Base-by-base conservation (phyloP, 1,140 invertebrate genomes). In the Latrodectus geometricus region DNA sequence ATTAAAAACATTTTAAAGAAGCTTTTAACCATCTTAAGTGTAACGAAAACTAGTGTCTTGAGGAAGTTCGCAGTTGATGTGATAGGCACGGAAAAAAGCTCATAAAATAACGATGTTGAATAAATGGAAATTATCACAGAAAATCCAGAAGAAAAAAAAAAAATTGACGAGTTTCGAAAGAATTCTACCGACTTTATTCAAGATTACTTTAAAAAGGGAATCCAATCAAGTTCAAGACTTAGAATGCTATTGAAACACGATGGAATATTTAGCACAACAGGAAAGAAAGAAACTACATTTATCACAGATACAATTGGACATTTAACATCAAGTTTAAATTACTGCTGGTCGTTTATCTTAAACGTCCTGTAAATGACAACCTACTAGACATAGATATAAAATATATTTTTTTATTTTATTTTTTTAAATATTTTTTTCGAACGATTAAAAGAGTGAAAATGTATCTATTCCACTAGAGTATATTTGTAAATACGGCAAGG, bases 271-370 rank as follows among this genome's bases (percentile, higher is more conserved):
- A 14, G 54, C 11, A n/a, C n/a, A 61, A 61, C 17, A 61, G 17
- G 11, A 73, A 82, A 12, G 11, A 73, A 82, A 12, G 17, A 79
- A 17, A 66, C 56, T 35, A 76, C 82, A 66, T 20, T 65, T 84
- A 84, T 84, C 82, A 84, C 82, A 84, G 82, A 84, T 84, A 84
- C 23, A 17, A 48, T 76, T 84, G 82, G 82, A 84, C 82, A 84
- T 74, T 68, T 49, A 79, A 79, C 35, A 68, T 50, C 11, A 68
- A 23, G 21, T 68, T 65, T 56, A 9, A 79, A 61, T 79, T 79
- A 50, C 21, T 68, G 65, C 48, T 68, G 77, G 77, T 79, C 77
- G 68, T 23, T n/a, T 68, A 4, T 61, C 20, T 14, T 68, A 68
- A 12, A 49, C 61, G 56, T 79, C 12, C 56, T 54, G 56, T 9